These are phyloP conservation scores for Neelides sp. DNA, from an alignment of 1,140 invertebrate species.

Conservation along the genomic window DNA sequence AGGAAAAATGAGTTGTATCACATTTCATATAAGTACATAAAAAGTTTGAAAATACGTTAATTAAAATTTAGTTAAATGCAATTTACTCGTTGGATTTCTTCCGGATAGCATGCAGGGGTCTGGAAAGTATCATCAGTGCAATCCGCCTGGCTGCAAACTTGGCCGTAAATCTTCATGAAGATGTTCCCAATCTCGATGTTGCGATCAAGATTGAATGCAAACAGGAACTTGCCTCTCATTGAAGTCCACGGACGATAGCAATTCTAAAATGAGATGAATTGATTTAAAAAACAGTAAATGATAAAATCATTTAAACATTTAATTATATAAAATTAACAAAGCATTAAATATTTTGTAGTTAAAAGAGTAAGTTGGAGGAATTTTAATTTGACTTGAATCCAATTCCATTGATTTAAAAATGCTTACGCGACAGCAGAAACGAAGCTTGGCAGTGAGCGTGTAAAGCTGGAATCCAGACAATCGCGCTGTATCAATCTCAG, in stretches of 20 bases:
- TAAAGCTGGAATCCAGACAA: constrained; percentile 2
- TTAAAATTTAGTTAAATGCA: neutral
- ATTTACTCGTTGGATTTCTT: constrained; percentile 18
- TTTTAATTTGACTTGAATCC: too few relatives aligned
- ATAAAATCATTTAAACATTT: constrained; percentile 1
- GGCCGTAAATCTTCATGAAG: constrained; percentile 19
- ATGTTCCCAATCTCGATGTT: neutral
- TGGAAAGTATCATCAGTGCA: constrained; percentile 14
- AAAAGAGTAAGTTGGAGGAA: neutral
- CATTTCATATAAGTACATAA: too few relatives aligned
- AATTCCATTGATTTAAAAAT: too few relatives aligned
- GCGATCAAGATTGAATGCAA: constrained; percentile 3
- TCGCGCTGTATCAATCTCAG: neutral
- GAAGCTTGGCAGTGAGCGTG: constrained; percentile 11
- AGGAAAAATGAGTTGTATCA: neutral
- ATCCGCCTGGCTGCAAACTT: constrained; percentile 12
- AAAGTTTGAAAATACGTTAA: neutral
- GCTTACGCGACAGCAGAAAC: constrained; percentile 21
- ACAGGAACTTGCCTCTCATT: constrained; percentile 16
- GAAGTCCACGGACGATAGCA: constrained; percentile 17
- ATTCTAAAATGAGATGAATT: neutral
- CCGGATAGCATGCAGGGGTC: constrained; percentile 17
- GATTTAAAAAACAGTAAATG: neutral
- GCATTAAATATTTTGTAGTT: neutral
- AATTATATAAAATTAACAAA: neutral